Percentiles rank a stretch among this genome's conserved stretches.
Evolutionary conservation across 2,888 invertebrate species (phyloP).

Genomic region (Nebria salina): DNA sequence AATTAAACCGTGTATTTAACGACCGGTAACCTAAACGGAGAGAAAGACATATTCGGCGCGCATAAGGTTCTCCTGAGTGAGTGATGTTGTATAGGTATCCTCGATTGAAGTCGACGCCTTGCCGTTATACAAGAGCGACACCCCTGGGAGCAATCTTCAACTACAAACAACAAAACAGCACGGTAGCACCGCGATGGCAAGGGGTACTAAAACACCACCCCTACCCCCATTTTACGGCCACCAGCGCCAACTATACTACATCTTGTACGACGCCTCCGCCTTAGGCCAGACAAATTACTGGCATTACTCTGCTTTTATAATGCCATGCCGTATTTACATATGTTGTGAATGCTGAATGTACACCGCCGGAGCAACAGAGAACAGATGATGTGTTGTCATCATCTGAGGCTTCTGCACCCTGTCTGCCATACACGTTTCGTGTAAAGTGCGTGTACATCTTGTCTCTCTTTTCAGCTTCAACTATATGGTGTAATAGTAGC

Average conservation of each 20-base stretch:
- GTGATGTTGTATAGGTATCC: slow-evolving; percentile 18
- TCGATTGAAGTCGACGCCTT: slow-evolving; percentile 26
- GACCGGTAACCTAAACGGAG: neutral
- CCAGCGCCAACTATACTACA: neutral
- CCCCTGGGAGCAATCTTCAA: slow-evolving; percentile 39
- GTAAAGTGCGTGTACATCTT: neutral
- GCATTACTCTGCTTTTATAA: slow-evolving; percentile 43
- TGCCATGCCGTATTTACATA: slow-evolving; percentile 44
- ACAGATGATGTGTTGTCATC: slow-evolving; percentile 5
- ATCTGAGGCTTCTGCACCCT: neutral
- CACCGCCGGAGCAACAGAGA: slow-evolving; percentile 4
- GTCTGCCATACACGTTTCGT: neutral
- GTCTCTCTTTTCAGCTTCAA: neutral
- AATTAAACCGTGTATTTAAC: neutral
- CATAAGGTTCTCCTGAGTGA: slow-evolving; percentile 1
- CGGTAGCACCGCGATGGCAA: slow-evolving; percentile 9
- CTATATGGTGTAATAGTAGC: neutral
- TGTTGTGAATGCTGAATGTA: slow-evolving; percentile 40
- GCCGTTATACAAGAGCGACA: slow-evolving; percentile 24
- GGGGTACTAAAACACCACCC: neutral
- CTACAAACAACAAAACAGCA: slow-evolving; percentile 42
- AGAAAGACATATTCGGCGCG: neutral
- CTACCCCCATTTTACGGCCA: neutral
- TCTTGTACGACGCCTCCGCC: slow-evolving; percentile 17
- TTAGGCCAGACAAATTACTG: slow-evolving; percentile 42